Base-by-base conservation (phyloP, 2,888 invertebrate species). In the Lissocephala sabroskyi region DNA sequence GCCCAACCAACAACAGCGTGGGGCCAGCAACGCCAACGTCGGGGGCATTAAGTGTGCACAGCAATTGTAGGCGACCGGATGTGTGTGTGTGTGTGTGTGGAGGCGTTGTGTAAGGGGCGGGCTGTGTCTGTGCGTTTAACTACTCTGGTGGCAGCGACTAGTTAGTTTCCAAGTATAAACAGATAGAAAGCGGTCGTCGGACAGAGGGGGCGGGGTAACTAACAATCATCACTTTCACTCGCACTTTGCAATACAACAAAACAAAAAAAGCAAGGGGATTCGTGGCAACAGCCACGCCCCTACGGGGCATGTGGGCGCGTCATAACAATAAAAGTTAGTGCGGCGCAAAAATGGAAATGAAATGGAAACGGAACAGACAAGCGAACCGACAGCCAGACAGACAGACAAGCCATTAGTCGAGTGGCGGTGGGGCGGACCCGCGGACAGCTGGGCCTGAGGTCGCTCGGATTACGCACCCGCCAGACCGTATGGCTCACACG, bases 301-400 rank as follows among this genome's bases (percentile, higher is more conserved):
- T 10, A 19, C 19, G 10, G 11, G 18, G 9, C 23, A 13, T 39
- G 39, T 39, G 19, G 28, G 44, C 45, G 59, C 52, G 59, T 53
- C 73, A 76, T 63, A 78, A 76, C 76, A 70, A 73, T 70, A 78
- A 76, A 73, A 76, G 58, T 61, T 70, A 75, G 56, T 57, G 54
- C 46, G 11, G 53, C 40, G 28, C 49, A 49, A 49, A 57, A 66
- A 59, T 49, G 68, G 54, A 67, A 75, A 71, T 63, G 60, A 56
- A 71, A 60, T 45, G 61, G 51, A 49, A 63, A 36, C 44, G 39
- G 46, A 42, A 13, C 30, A 37, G 33, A 47, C 46, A 46, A 47
- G 45, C 39, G 9, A 9, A 30, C 30, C 17, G 18, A 28, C 30
- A 29, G 29, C 7, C 11, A 56, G 44, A 46, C 10, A 49, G 39